Evolutionary conservation across 2,797 vertebrate genomes (phyloP).

Genomic region (Diceros bicornis): DNA sequence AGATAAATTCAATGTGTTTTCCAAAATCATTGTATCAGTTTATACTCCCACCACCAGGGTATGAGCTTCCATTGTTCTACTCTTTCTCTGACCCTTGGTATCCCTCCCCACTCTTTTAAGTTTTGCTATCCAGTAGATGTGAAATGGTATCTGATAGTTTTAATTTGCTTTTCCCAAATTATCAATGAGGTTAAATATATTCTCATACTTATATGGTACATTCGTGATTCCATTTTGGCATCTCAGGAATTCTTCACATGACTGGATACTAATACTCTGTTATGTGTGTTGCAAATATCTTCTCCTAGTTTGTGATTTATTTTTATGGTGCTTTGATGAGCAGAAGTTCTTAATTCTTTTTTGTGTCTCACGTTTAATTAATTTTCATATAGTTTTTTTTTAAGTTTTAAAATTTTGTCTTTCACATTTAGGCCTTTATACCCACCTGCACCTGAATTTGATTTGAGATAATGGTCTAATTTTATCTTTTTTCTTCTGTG

Average conservation of each 20-base stretch:
- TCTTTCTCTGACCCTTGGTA: neutral
- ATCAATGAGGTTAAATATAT: neutral
- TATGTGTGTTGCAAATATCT: neutral
- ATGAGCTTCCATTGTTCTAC: neutral
- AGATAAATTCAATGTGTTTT: constrained; percentile 40
- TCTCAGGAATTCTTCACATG: neutral
- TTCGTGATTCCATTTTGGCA: constrained; percentile 8
- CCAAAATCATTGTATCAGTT: neutral
- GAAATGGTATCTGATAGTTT: neutral
- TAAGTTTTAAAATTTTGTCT: constrained; percentile 21
- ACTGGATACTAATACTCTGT: neutral
- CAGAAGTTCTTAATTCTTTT: constrained; percentile 20
- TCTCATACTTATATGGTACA: neutral
- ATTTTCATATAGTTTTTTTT: neutral
- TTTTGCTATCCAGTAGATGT: neutral
- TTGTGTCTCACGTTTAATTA: constrained; percentile 13
- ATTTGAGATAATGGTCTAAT: constrained; percentile 29
- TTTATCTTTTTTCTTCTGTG: neutral
- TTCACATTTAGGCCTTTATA: constrained; percentile 8
- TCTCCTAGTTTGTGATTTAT: neutral
- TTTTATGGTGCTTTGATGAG: neutral
- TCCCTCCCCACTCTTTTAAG: neutral
- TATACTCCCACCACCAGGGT: neutral
- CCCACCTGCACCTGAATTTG: neutral
- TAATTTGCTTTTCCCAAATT: neutral